Evolutionary conservation across 2,797 vertebrate genomes (phyloP), one percentile per base, ranked within the genome.

Genomic region (Xerus rutilus): DNA sequence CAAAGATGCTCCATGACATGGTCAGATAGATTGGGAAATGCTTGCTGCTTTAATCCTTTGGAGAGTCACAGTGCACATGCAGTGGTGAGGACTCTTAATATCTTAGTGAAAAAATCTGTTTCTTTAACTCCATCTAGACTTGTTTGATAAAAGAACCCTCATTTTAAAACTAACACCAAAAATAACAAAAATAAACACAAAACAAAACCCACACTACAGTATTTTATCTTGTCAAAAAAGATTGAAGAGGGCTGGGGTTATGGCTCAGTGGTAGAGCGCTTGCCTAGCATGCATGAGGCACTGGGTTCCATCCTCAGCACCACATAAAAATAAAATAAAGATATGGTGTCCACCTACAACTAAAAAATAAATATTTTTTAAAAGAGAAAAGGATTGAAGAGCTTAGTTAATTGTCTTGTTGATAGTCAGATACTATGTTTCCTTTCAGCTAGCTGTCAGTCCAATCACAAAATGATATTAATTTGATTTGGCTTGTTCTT

Each of bases 171-270:
- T 84, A 89, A 69, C 5, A 76, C 32, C 54, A 8, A 43, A 39
- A 32, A 87, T 54, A 91, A 72, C 30, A 12, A 59, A 73, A 86
- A 47, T 45, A 35, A 79, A 28, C 86, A 81, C 65, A 30, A 30
- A 35, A 32, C 30, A 35, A 86, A 93, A 14, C n/a, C 11, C 10
- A 54, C 43, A 84, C 32, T 74, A 69, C 8, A 28, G 2, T 72
- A 35, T 91, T 89, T 96, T 91, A 45, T 64, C 64, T 93, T 84
- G n/a, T 85, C 57, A 28, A 52, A 79, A 93, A 86, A 85, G 57
- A 39, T 39, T 39, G 39, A 39, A 39, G 39, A 39, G 39, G 39
- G 39, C 39, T 39, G 39, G 39, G 39, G 39, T 39, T 39, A 39
- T 39, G 39, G 39, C 39, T 39, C 39, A 39, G 39, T 39, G 39